Conservation (phyloP, 2,113 vertebrate species). For the Zosterops borbonicus region DNA sequence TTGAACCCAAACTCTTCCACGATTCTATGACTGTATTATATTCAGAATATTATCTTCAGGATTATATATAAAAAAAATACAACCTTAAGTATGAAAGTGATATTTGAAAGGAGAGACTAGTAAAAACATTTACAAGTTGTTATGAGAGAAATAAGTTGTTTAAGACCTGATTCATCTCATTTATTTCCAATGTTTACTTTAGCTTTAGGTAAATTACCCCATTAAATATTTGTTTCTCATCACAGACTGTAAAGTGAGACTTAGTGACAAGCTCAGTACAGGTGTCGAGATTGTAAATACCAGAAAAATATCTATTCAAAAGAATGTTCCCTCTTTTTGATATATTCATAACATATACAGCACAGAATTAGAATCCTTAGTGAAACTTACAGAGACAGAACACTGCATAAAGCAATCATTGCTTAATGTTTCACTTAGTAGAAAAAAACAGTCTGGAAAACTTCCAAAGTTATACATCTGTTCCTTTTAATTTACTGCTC, state of each 20-base stretch:
- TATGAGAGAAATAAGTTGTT: background rate
- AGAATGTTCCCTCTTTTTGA: background rate
- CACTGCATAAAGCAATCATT: background rate
- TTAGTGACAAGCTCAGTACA: background rate
- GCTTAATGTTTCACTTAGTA: background rate
- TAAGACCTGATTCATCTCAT: background rate
- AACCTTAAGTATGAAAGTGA: background rate
- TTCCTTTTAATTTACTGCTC: slow-evolving; percentile 20
- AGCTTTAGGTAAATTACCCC: background rate
- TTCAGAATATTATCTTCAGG: background rate
- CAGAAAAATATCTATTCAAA: background rate
- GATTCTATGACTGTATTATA: background rate
- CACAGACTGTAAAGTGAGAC: background rate
- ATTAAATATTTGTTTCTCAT: background rate
- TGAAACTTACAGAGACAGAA: background rate
- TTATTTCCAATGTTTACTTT: background rate
- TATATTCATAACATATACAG: background rate
- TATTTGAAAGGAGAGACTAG: background rate
- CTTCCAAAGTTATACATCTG: background rate
- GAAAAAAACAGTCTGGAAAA: background rate
- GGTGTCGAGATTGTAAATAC: background rate
- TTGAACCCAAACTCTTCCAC: background rate
- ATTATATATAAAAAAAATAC: background rate
- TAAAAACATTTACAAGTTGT: background rate
- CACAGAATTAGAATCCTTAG: background rate